A percentile compares a stretch with the other conserved stretches of the same genome.
phyloP scores from a whole-genome alignment of 2,888 invertebrate genomes.

The Bembecia ichneumoniformis region DNA sequence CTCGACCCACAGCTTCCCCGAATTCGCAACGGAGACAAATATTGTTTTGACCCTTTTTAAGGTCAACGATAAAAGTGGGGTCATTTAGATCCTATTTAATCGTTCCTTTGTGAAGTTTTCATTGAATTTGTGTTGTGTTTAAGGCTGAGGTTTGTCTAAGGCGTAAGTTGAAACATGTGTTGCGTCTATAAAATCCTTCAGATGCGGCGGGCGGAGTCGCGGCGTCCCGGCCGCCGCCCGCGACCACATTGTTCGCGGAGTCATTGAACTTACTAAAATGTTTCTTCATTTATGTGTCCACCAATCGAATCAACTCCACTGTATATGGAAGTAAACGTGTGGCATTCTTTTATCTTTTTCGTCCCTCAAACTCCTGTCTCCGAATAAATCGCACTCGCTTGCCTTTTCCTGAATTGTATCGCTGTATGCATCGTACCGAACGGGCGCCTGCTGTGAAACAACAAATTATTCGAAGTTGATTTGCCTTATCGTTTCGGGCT shows the following conservation, averaged over 20 bases:
- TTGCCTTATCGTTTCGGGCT: neutral
- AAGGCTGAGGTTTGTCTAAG: conserved; percentile 2
- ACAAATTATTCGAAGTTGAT: neutral
- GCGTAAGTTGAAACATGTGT: conserved; percentile 38
- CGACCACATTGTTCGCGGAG: conserved; percentile 30
- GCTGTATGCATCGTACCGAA: no score
- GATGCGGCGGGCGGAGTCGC: conserved; percentile 43
- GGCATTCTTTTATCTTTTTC: conserved; percentile 43
- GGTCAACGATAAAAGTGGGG: neutral
- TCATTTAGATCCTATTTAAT: neutral
- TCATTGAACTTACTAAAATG: conserved; percentile 69
- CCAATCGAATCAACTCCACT: conserved; percentile 64
- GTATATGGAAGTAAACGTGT: conserved; percentile 55
- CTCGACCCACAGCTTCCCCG: neutral
- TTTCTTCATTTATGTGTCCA: conserved; percentile 63
- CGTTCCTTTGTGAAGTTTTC: no score
- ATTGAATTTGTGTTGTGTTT: no score
- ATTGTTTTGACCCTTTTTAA: neutral
- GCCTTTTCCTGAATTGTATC: no score
- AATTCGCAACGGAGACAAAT: neutral
- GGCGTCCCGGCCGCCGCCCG: conserved; percentile 46
- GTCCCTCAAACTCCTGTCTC: conserved; percentile 11
- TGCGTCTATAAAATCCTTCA: conserved; percentile 48
- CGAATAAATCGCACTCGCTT: neutral
- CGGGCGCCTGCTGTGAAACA: no score